Evolutionary conservation across 2,113 vertebrate species (phyloP), one percentile per base, ranked within the genome.

Genomic region (Rhea pennata): DNA sequence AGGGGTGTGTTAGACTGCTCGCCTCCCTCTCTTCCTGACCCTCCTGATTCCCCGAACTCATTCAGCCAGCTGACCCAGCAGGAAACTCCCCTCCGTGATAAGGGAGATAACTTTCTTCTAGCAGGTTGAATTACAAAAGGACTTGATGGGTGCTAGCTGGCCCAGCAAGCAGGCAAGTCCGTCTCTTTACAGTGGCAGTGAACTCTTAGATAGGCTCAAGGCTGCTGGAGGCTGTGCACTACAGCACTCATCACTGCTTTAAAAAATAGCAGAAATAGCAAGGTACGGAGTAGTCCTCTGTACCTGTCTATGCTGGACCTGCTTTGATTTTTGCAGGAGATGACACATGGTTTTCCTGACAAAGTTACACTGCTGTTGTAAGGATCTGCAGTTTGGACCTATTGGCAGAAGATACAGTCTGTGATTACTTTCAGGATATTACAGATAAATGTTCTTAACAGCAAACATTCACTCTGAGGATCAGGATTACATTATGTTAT

Each of bases 271-370:
- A 51, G 66, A 61, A 73, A 7, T 33, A 58, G 10, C 10, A n/a
- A 64, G n/a, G 50, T 71, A 50, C 5, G 2, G 72, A 74, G 26
- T 31, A 33, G 26, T 71, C 46, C 2, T 44, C 50, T 91, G 39
- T 61, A n/a, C 56, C 40, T 88, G 62, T 29, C 10, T 0, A 0
- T 67, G 48, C 39, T 62, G 23, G 46, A 82, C 66, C 0, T 0
- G 19, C 50, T 70, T 70, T 77, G 50, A 36, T 65, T 70, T 70
- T 77, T 69, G 42, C 15, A 2, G 27, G 50, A 65, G n/a, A 14
- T 16, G 10, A 44, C 59, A 42, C 39, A 29, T 66, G 10, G 48
- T n/a, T 27, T 73, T 83, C 27, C 29, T 58, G 27, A 54, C 1
- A 1, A 17, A 59, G 31, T 40, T 71, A 13, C 7, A 0, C 5